Base-by-base conservation (phyloP, 2,113 vertebrate genomes). In the Chaetorhynchus papuensis region DNA sequence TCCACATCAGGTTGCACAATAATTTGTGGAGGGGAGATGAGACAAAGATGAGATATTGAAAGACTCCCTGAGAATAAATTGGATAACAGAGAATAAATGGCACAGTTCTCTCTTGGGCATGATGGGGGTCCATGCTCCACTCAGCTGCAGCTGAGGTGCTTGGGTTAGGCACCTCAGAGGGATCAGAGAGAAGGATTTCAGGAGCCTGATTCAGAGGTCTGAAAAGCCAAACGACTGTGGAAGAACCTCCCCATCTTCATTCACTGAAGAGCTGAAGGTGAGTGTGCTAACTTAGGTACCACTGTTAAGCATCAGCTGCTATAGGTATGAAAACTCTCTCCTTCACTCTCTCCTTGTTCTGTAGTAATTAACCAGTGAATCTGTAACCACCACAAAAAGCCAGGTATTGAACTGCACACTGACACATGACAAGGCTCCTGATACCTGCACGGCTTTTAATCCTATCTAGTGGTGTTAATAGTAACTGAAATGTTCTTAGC, bases 351-450 rank as follows among this genome's bases (percentile, higher is more conserved):
- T 13, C 45, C 76, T 61, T 56, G 6, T 24, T 76, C 41, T 69
- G 30, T 11, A 31, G 17, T n/a, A 89, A n/a, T 57, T 89, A 57
- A 42, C 7, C 35, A 70, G 28, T 42, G 61, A 89, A 41, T 10
- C 9, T 79, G 14, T 56, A 74, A 74, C 23, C 10, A 57, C 18
- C 2, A 2, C 30, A 16, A 21, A 14, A 24, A 86, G 27, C 18
- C 26, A 45, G 28, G 6, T 28, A 27, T 22, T 37, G 41, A 83
- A 63, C 42, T 87, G 19, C 39, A 33, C 0, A 0, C 9, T 24
- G 27, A 19, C 24, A 56, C 27, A 53, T 7, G 18, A 13, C 41
- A 72, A 64, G 41, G 20, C 17, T 30, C 15, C 49, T 74, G 50
- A n/a, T 3, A 50, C 9, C 8, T 15, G 6, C 28, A 24, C 37